Base-by-base conservation (phyloP, 2,113 vertebrate genomes). In the Nannobrachium achirus region DNA sequence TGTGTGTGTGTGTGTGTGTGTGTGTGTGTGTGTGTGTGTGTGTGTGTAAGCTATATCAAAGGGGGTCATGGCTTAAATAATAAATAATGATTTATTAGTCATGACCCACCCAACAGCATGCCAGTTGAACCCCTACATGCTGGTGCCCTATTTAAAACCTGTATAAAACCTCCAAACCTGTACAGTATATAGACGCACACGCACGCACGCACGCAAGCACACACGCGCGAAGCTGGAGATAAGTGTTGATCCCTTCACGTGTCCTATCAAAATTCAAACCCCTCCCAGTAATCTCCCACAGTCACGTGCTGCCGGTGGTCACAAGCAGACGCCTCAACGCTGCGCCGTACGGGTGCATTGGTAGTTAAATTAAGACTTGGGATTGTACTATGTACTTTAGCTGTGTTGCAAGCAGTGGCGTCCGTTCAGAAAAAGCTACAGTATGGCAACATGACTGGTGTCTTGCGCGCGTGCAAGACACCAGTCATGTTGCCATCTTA, bases 41-140 rank as follows among this genome's bases (percentile, higher is more conserved):
- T 46, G 33, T 3, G 57, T 14, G 15, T n/a, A 10, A 78, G 73
- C 42, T 58, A 14, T 78, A 66, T 41, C 66, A 88, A 89, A 63
- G 76, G 52, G 16, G 86, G 86, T 87, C 82, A 73, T 11, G 62
- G 62, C 63, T 90, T 63, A 88, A 89, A 88, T 79, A 85, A 88
- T 70, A 61, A 89, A 79, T 50, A 67, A 74, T 56, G 56, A 58
- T 88, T 62, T 41, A 48, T 89, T 80, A 88, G 79, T 85, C 73
- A 87, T 73, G 40, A 69, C 41, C 61, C 53, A 69, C 41, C 61
- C 53, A 55, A 78, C 69, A 81, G 67, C 58, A 57, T 5, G 19
- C 19, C 38, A 63, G 66, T 65, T 81, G 49, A 68, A 68, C 72
- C 33, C 50, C 18, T 70, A 73, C 20, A 51, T 49, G 1, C 70